Evolutionary conservation across 2,797 vertebrate species (phyloP).

Genomic region (Lacerta agilis): DNA sequence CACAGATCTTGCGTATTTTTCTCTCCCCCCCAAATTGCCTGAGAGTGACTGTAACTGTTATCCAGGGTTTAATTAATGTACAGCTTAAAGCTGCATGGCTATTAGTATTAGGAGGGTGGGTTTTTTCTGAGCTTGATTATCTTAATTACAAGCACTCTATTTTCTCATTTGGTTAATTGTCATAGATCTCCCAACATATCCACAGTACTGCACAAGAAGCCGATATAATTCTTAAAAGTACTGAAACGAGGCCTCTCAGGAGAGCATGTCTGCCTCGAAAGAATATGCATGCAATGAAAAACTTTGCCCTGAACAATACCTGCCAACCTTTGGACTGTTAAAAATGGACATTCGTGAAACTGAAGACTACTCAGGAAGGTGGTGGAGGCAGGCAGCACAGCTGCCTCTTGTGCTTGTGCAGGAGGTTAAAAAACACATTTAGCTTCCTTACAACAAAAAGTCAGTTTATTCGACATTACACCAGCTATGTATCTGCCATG

Average conservation of each 20-base stretch:
- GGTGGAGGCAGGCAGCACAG: conserved; percentile 26
- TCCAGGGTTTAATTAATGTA: conserved; percentile 77
- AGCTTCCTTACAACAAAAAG: conserved; percentile 33
- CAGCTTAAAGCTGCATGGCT: conserved; percentile 75
- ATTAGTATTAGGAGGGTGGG: conserved; percentile 69
- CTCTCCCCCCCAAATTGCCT: conserved; percentile 54
- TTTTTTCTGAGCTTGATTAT: conserved; percentile 75
- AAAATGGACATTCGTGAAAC: conserved; percentile 64
- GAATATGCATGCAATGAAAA: conserved; percentile 41
- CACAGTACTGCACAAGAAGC: conserved; percentile 64
- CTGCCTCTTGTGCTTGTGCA: conserved; percentile 28
- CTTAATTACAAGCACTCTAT: conserved; percentile 79
- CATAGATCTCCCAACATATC: conserved; percentile 73
- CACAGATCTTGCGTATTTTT: conserved; percentile 40
- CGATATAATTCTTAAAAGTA: conserved; percentile 43
- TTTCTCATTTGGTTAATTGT: conserved; percentile 80
- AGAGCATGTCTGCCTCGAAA: not conserved
- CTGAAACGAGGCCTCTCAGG: conserved; percentile 50
- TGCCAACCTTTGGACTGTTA: conserved; percentile 61
- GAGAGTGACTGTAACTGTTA: conserved; percentile 76
- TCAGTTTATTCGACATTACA: not conserved
- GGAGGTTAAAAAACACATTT: conserved; percentile 24
- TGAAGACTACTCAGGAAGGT: conserved; percentile 18
- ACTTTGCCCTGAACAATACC: conserved; percentile 47
- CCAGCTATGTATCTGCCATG: not conserved